Evolutionary conservation across 2,888 invertebrate genomes (phyloP).

Genomic region (Leptinotarsa tumamoca): DNA sequence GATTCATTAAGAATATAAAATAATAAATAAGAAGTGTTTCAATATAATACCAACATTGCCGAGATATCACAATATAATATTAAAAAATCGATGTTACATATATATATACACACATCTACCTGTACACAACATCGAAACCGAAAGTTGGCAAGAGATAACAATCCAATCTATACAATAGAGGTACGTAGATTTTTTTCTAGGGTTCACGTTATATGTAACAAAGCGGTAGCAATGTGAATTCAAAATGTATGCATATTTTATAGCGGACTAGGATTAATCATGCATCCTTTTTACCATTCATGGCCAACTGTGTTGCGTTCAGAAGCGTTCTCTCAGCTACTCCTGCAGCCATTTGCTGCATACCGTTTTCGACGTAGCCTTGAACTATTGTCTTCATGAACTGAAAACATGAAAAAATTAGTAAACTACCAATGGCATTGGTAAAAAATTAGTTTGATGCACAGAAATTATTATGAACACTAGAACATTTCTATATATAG

Average conservation of each 20-base stretch:
- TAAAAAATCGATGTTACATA: constrained; percentile 53
- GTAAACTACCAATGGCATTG: too few species aligned
- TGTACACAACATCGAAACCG: constrained; percentile 44
- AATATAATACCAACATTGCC: constrained; percentile 59
- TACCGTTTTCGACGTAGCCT: constrained; percentile 83
- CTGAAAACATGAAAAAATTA: constrained; percentile 65
- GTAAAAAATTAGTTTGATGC: too few species aligned
- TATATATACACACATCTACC: constrained; percentile 47
- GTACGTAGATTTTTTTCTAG: constrained; percentile 34
- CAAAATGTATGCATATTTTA: constrained; percentile 43
- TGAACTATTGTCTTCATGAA: constrained; percentile 87
- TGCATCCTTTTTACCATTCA: constrained; percentile 57
- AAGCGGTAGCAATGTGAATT: constrained; percentile 46
- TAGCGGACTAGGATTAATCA: constrained; percentile 50
- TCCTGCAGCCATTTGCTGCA: constrained; percentile 84
- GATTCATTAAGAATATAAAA: constrained; percentile 38
- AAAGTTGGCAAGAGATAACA: constrained; percentile 48
- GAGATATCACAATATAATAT: constrained; percentile 55
- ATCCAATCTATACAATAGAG: constrained; percentile 45
- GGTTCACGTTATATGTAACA: constrained; percentile 51
- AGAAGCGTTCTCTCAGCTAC: constrained; percentile 79
- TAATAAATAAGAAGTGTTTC: constrained; percentile 50
- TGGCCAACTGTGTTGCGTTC: constrained; percentile 62
- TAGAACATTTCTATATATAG: too few species aligned
- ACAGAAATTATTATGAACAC: too few species aligned